A percentile compares a stretch with the other conserved stretches of the same genome.
Evolutionary conservation across 2,888 invertebrate genomes (phyloP).

Genomic region (Cecidostiba fungosa): DNA sequence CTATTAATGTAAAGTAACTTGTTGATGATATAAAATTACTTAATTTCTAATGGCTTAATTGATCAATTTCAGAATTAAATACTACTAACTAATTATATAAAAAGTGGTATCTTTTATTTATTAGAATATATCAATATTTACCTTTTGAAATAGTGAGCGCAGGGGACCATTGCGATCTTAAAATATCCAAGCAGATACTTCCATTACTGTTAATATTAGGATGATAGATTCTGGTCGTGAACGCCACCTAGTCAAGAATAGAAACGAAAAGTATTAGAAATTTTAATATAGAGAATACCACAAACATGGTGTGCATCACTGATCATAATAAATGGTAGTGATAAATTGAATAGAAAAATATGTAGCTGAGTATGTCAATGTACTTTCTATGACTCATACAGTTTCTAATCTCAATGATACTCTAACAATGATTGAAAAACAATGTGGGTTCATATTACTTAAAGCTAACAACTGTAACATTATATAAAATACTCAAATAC

Average conservation of each 20-base stretch:
- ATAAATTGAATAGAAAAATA: constrained; percentile 6
- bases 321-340: not conserved
- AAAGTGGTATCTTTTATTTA: not conserved
- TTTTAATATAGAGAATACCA: not conserved
- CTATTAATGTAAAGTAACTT: too few species aligned
- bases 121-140: constrained; percentile 77
- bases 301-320: not conserved
- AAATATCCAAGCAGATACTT: constrained; percentile 99
- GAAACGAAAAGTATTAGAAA: not conserved
- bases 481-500: constrained; percentile 79
- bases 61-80: not conserved
- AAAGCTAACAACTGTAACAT: not conserved
- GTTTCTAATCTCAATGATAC: constrained; percentile 40
- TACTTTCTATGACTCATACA: constrained; percentile 33
- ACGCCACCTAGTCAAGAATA: constrained; percentile 91
- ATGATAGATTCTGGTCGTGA: constrained; percentile 99
- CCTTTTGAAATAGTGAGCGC: constrained; percentile 99
- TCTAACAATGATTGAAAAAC: not conserved
- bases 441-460: constrained; percentile 15
- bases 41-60: not conserved
- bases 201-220: constrained; percentile 99
- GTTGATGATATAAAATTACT: too few species aligned
- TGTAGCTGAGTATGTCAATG: not conserved
- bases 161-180: constrained; percentile 99
- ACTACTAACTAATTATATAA: not conserved